These are phyloP conservation scores for Limnephilus marmoratus DNA, from an alignment of 2,888 invertebrate species.

Conservation along the genomic window DNA sequence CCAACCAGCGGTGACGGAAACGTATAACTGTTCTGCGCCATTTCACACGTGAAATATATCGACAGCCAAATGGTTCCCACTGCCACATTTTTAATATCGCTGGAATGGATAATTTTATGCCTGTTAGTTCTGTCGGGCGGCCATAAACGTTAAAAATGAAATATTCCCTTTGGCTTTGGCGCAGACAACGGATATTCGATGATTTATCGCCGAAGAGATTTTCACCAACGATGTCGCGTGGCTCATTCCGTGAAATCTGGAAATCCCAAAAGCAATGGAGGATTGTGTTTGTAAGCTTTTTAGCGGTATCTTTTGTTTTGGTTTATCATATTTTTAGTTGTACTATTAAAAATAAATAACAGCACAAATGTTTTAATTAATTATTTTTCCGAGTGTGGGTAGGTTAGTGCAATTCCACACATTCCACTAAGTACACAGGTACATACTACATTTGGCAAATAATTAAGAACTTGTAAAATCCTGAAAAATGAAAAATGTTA, in stretches of 20 bases:
- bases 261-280: neutral
- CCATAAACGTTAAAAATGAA: constrained; percentile 58
- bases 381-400: no score
- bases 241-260: neutral
- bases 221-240: constrained; percentile 31
- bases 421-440: no score
- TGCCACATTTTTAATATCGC: constrained; percentile 66
- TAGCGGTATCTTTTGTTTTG: neutral
- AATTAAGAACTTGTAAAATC: no score
- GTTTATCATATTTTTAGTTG: neutral
- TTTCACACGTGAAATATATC: constrained; percentile 67
- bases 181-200: constrained; percentile 48
- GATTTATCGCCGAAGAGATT: constrained; percentile 42
- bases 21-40: constrained; percentile 63
- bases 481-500: no score
- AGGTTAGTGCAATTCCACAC: no score
- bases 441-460: no score
- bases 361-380: no score
- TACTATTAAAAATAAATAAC: neutral
- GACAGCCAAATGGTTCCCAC: constrained; percentile 67
- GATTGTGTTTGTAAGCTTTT: neutral
- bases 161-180: constrained; percentile 51
- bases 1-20: constrained; percentile 62
- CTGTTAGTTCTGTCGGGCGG: constrained; percentile 59
- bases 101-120: constrained; percentile 65